phyloP scores from a whole-genome alignment of 1,140 invertebrate species.

The Limonius californicus region DNA sequence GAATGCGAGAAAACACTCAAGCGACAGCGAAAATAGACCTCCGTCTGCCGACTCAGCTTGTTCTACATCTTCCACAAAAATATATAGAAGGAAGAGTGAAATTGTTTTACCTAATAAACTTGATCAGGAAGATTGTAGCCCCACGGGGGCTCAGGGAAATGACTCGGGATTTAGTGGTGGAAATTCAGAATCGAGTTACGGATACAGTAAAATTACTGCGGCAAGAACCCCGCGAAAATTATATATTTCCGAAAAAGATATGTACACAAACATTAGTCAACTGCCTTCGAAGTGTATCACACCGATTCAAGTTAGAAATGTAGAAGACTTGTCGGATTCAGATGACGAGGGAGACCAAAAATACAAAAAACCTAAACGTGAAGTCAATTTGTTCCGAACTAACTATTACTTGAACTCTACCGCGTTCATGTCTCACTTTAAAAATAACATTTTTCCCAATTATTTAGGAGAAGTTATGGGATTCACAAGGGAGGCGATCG shows the following conservation, averaged over 20 bases:
- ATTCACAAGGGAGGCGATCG: constrained; percentile 26
- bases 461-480: constrained; percentile 32
- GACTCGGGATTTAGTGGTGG: no score
- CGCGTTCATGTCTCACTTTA: constrained; percentile 38
- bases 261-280: background rate
- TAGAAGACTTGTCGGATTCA: background rate
- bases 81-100: background rate
- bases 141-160: background rate
- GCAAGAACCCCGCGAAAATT: background rate
- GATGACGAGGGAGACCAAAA: constrained; percentile 26
- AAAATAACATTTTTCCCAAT: constrained; percentile 34
- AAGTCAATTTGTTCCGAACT: constrained; percentile 25
- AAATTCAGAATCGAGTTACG: background rate
- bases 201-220: background rate
- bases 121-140: no score
- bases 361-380: background rate
- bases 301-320: constrained; percentile 12
- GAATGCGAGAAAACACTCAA: background rate
- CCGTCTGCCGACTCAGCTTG: background rate
- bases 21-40: background rate
- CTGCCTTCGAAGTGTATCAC: constrained; percentile 4
- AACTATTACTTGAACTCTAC: constrained; percentile 34
- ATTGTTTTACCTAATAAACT: no score
- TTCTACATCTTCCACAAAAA: background rate
- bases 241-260: constrained; percentile 1